These are phyloP conservation scores for Drosophila tropicalis DNA, from an alignment of 1,140 invertebrate genomes.

Conservation along the genomic window DNA sequence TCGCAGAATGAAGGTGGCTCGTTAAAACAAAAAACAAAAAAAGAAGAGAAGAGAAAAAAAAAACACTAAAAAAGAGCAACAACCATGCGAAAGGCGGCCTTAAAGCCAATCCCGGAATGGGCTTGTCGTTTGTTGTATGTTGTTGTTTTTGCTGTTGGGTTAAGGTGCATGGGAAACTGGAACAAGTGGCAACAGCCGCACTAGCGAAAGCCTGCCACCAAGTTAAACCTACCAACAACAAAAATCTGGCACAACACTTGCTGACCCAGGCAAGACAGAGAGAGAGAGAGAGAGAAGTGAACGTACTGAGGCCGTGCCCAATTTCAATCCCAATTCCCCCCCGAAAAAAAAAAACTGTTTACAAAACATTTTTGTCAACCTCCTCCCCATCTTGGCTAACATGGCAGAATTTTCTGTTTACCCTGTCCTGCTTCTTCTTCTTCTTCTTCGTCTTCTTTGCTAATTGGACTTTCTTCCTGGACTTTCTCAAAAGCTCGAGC, in stretches of 20 bases:
- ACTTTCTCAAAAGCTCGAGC: slow-evolving; percentile 54
- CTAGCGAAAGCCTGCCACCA: slow-evolving; percentile 71
- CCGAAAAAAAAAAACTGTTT: slow-evolving; percentile 25
- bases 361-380: slow-evolving; percentile 60
- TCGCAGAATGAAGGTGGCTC: slow-evolving; percentile 30
- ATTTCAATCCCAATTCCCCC: slow-evolving; percentile 32
- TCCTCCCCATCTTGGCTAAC: slow-evolving; percentile 29
- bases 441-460: slow-evolving; percentile 18
- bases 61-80: background rate
- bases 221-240: slow-evolving; percentile 41
- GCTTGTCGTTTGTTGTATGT: slow-evolving; percentile 48
- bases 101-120: slow-evolving; percentile 64
- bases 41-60: slow-evolving; percentile 25
- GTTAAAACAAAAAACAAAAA: slow-evolving; percentile 35
- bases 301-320: slow-evolving; percentile 45
- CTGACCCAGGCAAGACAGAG: slow-evolving; percentile 24
- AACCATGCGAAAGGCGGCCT: slow-evolving; percentile 15
- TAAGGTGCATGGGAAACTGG: slow-evolving; percentile 81
- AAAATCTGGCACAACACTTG: slow-evolving; percentile 78
- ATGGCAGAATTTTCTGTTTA: slow-evolving; percentile 13
- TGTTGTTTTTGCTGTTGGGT: slow-evolving; percentile 39
- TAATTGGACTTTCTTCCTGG: slow-evolving; percentile 72
- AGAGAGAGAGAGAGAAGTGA: slow-evolving; percentile 44
- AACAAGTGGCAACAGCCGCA: slow-evolving; percentile 62
- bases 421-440: background rate